These are phyloP conservation scores for Phrixothrix hirtus DNA, from an alignment of 2,888 invertebrate species.

Conservation along the genomic window DNA sequence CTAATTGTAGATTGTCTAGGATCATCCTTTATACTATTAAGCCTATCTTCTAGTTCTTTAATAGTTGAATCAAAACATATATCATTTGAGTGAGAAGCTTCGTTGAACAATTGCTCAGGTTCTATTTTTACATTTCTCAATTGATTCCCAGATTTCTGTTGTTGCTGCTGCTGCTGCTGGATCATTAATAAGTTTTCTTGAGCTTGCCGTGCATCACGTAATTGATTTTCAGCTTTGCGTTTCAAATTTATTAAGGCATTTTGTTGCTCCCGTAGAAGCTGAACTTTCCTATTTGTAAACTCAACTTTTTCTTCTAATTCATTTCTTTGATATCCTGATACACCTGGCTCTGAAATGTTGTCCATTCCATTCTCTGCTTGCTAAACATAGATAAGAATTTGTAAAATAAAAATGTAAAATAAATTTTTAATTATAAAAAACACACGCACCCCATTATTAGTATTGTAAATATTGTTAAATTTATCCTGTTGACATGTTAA, in stretches of 20 bases:
- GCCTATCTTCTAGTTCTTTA: constrained; percentile 48
- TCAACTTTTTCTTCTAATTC: constrained; percentile 46
- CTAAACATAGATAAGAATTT: constrained; percentile 19
- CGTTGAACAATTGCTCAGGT: constrained; percentile 3
- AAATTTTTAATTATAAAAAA: constrained; percentile 5
- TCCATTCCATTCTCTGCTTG: constrained; percentile 42
- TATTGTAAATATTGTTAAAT: constrained; percentile 40
- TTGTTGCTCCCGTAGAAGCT: constrained; percentile 48
- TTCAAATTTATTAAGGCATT: constrained; percentile 47
- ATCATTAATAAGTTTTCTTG: constrained; percentile 46
- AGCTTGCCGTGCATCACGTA: constrained; percentile 49
- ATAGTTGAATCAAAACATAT: constrained; percentile 44
- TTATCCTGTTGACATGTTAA: constrained; percentile 41
- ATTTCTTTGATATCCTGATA: constrained; percentile 37
- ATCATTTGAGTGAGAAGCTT: constrained; percentile 8
- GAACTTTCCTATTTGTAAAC: constrained; percentile 43
- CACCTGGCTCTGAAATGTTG: constrained; percentile 37
- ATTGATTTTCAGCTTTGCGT: constrained; percentile 52
- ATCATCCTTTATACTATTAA: constrained; percentile 42
- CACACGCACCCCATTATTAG: constrained; percentile 42
- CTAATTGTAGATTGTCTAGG: constrained; percentile 4
- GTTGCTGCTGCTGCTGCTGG: constrained; percentile 14
- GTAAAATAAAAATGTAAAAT: constrained; percentile 25
- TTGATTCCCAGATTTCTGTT: constrained; percentile 10
- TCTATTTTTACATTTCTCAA: constrained; percentile 9